These are phyloP conservation scores for Danionella cerebrum DNA, from an alignment of 2,113 vertebrate genomes.

Conservation along the genomic window DNA sequence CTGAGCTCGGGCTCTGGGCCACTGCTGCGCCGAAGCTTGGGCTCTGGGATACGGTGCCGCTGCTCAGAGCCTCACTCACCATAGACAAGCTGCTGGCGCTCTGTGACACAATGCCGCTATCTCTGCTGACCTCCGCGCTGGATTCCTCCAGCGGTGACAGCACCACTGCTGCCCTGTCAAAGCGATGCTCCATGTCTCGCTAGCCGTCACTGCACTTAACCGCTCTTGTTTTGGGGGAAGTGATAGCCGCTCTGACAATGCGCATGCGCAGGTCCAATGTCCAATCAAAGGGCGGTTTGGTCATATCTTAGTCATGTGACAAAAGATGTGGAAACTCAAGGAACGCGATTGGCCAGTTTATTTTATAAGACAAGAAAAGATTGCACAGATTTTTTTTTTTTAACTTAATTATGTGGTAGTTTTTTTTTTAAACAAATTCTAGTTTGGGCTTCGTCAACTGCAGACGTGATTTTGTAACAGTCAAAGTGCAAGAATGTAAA, in stretches of 20 bases:
- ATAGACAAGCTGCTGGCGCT: conserved; percentile 83
- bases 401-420: too few relatives aligned
- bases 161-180: conserved; percentile 53
- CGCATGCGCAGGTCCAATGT: neutral
- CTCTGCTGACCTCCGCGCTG: conserved; percentile 65
- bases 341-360: too few relatives aligned
- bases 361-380: too few relatives aligned
- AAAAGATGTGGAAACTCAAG: too few relatives aligned
- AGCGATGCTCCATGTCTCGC: conserved; percentile 42
- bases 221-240: neutral
- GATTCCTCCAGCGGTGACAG: conserved; percentile 66
- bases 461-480: too few relatives aligned
- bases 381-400: too few relatives aligned
- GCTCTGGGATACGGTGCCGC: conserved; percentile 64
- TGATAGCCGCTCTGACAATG: neutral
- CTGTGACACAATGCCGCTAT: conserved; percentile 87
- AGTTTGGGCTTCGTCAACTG: too few relatives aligned
- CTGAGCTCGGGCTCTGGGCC: conserved; percentile 56
- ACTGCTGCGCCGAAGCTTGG: conserved; percentile 60
- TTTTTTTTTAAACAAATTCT: too few relatives aligned
- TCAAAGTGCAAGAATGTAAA: too few relatives aligned
- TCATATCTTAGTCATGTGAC: neutral
- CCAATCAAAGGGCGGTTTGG: neutral
- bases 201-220: neutral
- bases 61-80: conserved; percentile 68